Conservation (phyloP, 2,888 invertebrate genomes). For the Lasiommata megera region DNA sequence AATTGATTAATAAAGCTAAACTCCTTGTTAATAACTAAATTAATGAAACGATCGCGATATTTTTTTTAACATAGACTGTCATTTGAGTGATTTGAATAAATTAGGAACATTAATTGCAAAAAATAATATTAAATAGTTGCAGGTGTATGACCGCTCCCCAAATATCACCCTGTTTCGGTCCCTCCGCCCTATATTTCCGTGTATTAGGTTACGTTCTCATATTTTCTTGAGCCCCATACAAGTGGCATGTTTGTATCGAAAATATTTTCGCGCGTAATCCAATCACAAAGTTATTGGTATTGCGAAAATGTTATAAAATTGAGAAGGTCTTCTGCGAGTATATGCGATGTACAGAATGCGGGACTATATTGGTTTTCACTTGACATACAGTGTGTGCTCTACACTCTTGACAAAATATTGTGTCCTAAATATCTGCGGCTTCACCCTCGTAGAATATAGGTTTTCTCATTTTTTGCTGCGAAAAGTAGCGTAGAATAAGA, state of each 20-base stretch:
- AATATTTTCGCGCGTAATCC: slow-evolving; percentile 19
- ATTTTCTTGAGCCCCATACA: slow-evolving; percentile 13
- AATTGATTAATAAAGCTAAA: no score
- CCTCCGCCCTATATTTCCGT: not conserved
- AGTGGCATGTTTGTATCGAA: slow-evolving; percentile 16
- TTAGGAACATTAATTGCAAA: no score
- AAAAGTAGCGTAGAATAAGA: no score
- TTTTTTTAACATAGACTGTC: no score
- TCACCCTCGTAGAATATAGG: no score
- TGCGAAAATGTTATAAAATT: slow-evolving; percentile 16
- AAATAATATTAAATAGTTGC: no score
- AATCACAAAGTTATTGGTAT: slow-evolving; percentile 20
- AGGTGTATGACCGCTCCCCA: not conserved
- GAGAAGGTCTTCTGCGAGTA: slow-evolving; percentile 4
- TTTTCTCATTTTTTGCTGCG: no score
- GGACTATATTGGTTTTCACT: not conserved
- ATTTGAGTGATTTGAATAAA: no score
- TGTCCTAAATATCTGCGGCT: no score
- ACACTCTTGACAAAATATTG: not conserved
- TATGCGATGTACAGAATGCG: not conserved
- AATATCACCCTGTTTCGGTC: not conserved
- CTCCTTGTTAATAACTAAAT: no score
- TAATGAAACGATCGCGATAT: no score
- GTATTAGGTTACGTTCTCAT: slow-evolving; percentile 17
- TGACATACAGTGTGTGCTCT: not conserved